phyloP scores from a whole-genome alignment of 2,797 vertebrate genomes.

The Leptatherina wallacei region DNA sequence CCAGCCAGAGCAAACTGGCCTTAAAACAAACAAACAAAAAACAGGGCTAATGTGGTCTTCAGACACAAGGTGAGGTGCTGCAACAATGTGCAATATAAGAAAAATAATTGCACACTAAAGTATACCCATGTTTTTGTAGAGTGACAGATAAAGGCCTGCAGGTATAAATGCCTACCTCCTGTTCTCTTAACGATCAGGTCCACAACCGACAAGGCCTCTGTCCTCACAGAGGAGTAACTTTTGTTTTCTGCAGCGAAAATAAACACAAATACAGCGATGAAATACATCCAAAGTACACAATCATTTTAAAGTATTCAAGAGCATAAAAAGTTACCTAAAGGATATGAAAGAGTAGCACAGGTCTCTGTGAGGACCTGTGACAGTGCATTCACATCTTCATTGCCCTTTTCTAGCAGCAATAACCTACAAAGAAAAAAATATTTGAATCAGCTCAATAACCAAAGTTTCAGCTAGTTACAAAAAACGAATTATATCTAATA shows the following conservation, averaged over 20 bases:
- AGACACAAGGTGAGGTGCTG: neutral
- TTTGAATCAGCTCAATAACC: neutral
- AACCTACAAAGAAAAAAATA: conserved; percentile 77
- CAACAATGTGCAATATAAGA: neutral
- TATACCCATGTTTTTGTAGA: too few relatives aligned
- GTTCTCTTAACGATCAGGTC: conserved; percentile 92
- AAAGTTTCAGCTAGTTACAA: neutral
- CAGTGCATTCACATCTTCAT: conserved; percentile 84
- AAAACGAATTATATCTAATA: neutral
- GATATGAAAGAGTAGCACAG: conserved; percentile 90
- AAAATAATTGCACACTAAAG: neutral
- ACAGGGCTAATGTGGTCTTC: neutral
- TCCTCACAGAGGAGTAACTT: conserved; percentile 96
- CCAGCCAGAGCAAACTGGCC: neutral
- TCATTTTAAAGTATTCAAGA: too few relatives aligned
- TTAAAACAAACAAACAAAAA: neutral
- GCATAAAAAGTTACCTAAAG: conserved; percentile 86
- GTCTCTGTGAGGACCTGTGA: conserved; percentile 91
- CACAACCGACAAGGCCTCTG: conserved; percentile 94
- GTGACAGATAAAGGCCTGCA: neutral
- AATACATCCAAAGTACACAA: neutral
- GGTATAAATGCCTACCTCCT: conserved; percentile 82
- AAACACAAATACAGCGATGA: neutral
- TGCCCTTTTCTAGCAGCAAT: conserved; percentile 89
- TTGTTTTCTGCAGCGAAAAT: conserved; percentile 90